Evolutionary conservation across 30 jellyfish, hydroid and myxozoan genomes (phyloP), one percentile per base, ranked within the genome.

Genomic region (Hydra vulgaris): DNA sequence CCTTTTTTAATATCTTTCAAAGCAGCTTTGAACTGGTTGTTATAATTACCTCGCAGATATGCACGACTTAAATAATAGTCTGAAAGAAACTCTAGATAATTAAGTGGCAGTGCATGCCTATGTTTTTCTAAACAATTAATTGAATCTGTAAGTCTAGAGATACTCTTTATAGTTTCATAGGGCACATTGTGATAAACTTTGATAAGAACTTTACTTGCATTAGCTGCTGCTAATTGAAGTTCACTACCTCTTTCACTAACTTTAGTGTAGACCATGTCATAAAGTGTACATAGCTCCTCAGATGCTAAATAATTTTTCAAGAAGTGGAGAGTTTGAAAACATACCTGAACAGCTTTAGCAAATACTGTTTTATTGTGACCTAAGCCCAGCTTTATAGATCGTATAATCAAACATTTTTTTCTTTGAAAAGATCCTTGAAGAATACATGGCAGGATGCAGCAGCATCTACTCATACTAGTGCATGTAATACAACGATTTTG

Each of bases 181-280:
- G 0, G 3, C 66, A 74, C 15, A 24, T 15, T 61, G 25, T 74
- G 71, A 74, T 21, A 74, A 25, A 40, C 20, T 78, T 78, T 78
- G 5, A 78, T 23, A 66, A 78, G 69, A 16, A 78, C 85, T 12
- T 22, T 16, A 61, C 69, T 78, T 22, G 85, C 85, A 26, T 27
- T 22, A 15, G 79, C 26, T n/a, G 66, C 66, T 15, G 81, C 53
- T 7, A 73, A 21, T 54, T 21, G 66, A 19, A 21, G 18, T n/a
- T 73, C 66, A 12, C 21, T 73, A 19, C 61, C 61, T 73, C 81
- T 17, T 21, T 21, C 66, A 0, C 16, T 73, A 73, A 22, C 54
- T 21, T 24, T 74, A 7, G 22, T 53, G 16, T 20, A 74, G 25
- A 74, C 55, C 24, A 24, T 8, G 24, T 74, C 82, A 78, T 61